These are phyloP conservation scores for Camelus bactrianus DNA, from an alignment of 2,113 vertebrate species.

Conservation along the genomic window DNA sequence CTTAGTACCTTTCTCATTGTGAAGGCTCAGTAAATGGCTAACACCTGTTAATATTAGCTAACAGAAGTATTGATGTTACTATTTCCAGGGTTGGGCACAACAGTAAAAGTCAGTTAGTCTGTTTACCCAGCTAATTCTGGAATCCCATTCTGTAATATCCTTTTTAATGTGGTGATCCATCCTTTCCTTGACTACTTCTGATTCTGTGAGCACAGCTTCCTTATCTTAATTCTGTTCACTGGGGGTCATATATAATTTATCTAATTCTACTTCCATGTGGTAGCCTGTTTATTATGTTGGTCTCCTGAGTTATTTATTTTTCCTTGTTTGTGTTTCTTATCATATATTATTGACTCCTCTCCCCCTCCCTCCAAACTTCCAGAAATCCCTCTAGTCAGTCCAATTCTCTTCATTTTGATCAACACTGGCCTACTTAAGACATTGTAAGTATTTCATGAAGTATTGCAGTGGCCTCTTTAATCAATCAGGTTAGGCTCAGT, in stretches of 20 bases:
- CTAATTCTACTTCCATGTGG: not conserved
- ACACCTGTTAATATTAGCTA: not conserved
- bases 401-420: conserved; percentile 39
- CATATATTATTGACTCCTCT: not conserved
- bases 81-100: not conserved
- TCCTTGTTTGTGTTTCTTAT: not conserved
- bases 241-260: not conserved
- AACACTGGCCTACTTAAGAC: not conserved
- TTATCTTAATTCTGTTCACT: not conserved
- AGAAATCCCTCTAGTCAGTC: not conserved
- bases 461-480: not conserved
- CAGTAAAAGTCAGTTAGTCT: not conserved
- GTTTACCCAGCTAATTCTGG: not conserved
- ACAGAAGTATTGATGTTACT: not conserved
- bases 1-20: not conserved
- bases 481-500: not conserved
- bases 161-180: not conserved
- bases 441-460: not conserved
- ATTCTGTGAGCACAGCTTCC: not conserved
- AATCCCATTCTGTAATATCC: not conserved
- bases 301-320: not conserved
- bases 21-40: conserved; percentile 1
- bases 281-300: not conserved
- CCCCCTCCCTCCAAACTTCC: not conserved
- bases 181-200: not conserved